Conservation (phyloP, 1,140 invertebrate genomes). For the Cyclargus thomasi region DNA sequence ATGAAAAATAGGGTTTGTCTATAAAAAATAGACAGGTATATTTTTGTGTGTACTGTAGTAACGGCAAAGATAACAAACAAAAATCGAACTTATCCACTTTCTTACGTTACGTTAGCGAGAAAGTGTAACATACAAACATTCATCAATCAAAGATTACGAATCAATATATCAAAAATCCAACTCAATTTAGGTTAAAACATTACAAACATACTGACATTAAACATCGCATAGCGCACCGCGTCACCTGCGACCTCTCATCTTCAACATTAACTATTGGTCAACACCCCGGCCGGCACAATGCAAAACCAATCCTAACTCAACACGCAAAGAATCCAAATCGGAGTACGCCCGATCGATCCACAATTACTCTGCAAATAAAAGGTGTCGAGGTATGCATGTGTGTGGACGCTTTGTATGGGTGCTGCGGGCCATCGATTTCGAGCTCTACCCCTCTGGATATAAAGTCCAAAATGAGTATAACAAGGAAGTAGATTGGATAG, state of each 20-base stretch:
- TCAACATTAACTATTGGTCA: constrained; percentile 58
- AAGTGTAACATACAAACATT: background rate
- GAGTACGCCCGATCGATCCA: constrained; percentile 29
- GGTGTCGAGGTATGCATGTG: constrained; percentile 53
- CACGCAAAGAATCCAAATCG: constrained; percentile 32
- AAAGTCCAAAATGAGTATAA: constrained; percentile 37
- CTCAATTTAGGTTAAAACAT: constrained; percentile 23
- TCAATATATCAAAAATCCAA: constrained; percentile 3
- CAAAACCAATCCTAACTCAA: constrained; percentile 32
- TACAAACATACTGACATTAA: constrained; percentile 56
- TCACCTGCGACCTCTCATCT: constrained; percentile 63
- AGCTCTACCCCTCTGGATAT: constrained; percentile 26
- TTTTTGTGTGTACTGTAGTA: too few species aligned
- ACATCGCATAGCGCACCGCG: constrained; percentile 39
- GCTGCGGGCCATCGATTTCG: constrained; percentile 35
- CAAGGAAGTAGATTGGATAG: constrained; percentile 69
- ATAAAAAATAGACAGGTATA: too few species aligned
- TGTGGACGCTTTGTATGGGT: constrained; percentile 59
- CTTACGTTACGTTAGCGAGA: background rate
- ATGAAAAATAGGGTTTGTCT: too few species aligned
- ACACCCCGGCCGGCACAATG: constrained; percentile 40
- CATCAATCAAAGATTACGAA: background rate
- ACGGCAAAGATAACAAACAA: background rate
- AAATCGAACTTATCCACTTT: background rate
- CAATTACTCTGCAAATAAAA: constrained; percentile 36